Percentiles rank a stretch among this genome's conserved stretches.
phyloP scores from a whole-genome alignment of 2,888 invertebrate genomes.

The Subacronicta megacephala region DNA sequence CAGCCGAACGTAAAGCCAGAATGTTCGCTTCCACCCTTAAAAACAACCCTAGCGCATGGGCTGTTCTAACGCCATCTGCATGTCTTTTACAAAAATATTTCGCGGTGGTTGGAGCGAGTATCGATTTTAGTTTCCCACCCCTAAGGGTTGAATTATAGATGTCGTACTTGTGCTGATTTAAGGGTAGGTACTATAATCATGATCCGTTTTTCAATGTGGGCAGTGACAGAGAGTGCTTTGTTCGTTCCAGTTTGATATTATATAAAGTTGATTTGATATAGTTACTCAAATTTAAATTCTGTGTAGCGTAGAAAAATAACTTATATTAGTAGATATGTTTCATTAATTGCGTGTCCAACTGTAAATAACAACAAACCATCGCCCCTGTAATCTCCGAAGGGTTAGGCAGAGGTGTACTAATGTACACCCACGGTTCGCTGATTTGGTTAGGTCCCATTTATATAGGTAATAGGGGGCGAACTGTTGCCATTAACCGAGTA shows the following conservation, averaged over 20 bases:
- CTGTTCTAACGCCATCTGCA: slow-evolving; percentile 72
- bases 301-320: too few species aligned
- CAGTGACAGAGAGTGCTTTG: too few species aligned
- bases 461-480: too few species aligned
- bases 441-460: too few species aligned
- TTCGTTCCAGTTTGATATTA: too few species aligned
- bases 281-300: not conserved
- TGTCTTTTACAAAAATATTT: slow-evolving; percentile 30
- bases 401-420: too few species aligned
- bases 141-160: slow-evolving; percentile 73
- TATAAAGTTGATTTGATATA: not conserved
- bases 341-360: too few species aligned
- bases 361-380: too few species aligned
- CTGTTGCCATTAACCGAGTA: too few species aligned
- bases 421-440: too few species aligned
- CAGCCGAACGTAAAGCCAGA: slow-evolving; percentile 7
- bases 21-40: slow-evolving; percentile 27
- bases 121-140: slow-evolving; percentile 64
- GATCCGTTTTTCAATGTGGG: not conserved
- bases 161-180: slow-evolving; percentile 56
- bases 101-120: slow-evolving; percentile 47
- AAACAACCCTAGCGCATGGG: slow-evolving; percentile 51
- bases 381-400: too few species aligned
- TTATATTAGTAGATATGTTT: too few species aligned
- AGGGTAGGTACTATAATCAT: slow-evolving; percentile 24